These are phyloP conservation scores for Gopherus evgoodei DNA, from an alignment of 2,113 vertebrate genomes.

Conservation along the genomic window DNA sequence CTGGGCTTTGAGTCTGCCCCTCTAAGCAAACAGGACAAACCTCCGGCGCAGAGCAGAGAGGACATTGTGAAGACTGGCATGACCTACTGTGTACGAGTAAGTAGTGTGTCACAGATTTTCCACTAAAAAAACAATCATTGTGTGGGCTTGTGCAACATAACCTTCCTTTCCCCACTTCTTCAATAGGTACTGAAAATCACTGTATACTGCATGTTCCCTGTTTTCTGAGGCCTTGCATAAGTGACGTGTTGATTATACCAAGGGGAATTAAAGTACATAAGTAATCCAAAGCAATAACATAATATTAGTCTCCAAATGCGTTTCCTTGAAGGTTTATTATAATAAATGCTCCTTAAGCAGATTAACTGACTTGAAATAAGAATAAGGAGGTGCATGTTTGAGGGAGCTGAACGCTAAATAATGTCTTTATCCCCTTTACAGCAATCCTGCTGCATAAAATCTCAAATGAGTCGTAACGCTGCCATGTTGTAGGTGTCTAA, in stretches of 20 bases:
- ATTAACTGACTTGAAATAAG: neutral
- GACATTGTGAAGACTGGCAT: constrained; percentile 63
- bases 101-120: constrained; percentile 37
- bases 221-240: fast-evolving
- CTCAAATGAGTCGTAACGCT: fast-evolving
- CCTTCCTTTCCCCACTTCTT: neutral
- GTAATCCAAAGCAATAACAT: neutral
- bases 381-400: neutral
- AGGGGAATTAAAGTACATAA: neutral
- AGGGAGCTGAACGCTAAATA: neutral
- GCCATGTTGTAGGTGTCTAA: fast-evolving
- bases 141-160: neutral
- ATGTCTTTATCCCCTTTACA: neutral
- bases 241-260: neutral
- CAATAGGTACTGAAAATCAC: neutral
- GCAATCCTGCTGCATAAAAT: neutral
- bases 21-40: constrained; percentile 41
- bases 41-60: neutral
- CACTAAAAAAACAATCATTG: neutral
- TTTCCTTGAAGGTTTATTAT: neutral
- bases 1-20: constrained; percentile 8
- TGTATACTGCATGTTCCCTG: fast-evolving
- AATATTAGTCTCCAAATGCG: neutral
- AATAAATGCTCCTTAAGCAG: neutral
- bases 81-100: constrained; percentile 81